A percentile compares a stretch with the other conserved stretches of the same genome.
These are phyloP conservation scores for Dipodomys ordii DNA, from an alignment of 2,113 vertebrate species.

Conservation along the genomic window DNA sequence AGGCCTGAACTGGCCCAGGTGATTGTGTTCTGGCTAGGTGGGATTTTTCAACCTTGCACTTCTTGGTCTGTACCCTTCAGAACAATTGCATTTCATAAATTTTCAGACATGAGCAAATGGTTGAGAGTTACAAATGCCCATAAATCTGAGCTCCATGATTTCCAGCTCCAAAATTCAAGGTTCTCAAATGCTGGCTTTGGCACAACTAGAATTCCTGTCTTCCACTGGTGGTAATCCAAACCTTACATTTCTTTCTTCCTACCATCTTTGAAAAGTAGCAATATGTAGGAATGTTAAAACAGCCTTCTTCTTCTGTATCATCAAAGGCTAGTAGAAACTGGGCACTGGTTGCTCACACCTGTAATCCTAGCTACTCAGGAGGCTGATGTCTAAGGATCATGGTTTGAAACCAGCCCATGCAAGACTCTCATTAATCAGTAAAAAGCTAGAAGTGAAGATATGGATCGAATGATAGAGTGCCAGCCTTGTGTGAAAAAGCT, in stretches of 20 bases:
- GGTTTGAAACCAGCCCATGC: too few species aligned
- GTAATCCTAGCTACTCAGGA: too few species aligned
- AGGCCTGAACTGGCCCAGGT: not conserved
- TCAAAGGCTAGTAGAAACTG: not conserved
- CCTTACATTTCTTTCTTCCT: not conserved
- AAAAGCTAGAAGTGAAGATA: too few species aligned
- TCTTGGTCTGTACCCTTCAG: conserved; percentile 31
- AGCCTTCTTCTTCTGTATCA: not conserved
- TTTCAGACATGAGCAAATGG: conserved; percentile 54
- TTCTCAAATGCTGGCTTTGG: conserved; percentile 37
- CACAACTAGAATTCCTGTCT: not conserved
- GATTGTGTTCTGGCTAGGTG: not conserved
- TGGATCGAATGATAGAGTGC: too few species aligned
- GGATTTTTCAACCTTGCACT: conserved; percentile 22
- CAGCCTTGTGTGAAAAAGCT: too few species aligned
- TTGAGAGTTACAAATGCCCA: not conserved
- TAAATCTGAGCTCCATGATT: conserved; percentile 57
- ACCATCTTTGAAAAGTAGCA: conserved; percentile 21
- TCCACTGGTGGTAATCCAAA: not conserved
- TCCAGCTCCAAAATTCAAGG: conserved; percentile 17
- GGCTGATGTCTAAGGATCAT: too few species aligned
- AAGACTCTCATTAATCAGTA: too few species aligned
- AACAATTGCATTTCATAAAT: conserved; percentile 64
- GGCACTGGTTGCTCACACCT: too few species aligned
- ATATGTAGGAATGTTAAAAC: not conserved